Evolutionary conservation across 1,140 invertebrate genomes (phyloP).

Genomic region (Latrodectus geometricus): DNA sequence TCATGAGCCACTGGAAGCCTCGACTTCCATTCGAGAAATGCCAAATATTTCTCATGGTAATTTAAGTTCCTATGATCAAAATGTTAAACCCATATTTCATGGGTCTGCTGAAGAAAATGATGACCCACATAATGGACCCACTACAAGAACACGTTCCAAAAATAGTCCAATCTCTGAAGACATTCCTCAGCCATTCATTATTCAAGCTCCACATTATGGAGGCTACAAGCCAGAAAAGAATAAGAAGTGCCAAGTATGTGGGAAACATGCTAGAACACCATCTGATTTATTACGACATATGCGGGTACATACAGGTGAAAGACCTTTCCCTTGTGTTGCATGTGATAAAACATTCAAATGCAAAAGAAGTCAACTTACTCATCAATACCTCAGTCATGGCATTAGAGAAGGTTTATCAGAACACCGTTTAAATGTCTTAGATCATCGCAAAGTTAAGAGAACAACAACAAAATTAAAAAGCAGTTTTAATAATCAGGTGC

Average conservation of each 20-base stretch:
- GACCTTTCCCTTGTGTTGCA: constrained; percentile 74
- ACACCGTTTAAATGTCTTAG: constrained; percentile 40
- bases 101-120: not conserved
- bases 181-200: constrained; percentile 43
- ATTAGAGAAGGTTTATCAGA: constrained; percentile 53
- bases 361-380: constrained; percentile 56
- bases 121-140: constrained; percentile 2
- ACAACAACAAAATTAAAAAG: constrained; percentile 25
- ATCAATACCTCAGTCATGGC: constrained; percentile 55
- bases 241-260: constrained; percentile 72
- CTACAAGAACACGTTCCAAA: constrained; percentile 38
- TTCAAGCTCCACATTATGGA: constrained; percentile 38
- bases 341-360: constrained; percentile 60
- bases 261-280: constrained; percentile 74
- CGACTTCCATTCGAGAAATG: constrained; percentile 10
- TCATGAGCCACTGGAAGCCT: constrained; percentile 9
- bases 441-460: constrained; percentile 37
- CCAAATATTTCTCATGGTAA: constrained; percentile 16
- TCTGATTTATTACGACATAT: constrained; percentile 76
- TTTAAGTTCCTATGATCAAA: constrained; percentile 50
- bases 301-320: constrained; percentile 84
- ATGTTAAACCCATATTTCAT: not conserved
- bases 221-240: constrained; percentile 47
- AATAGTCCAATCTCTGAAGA: constrained; percentile 17
- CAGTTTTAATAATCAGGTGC: constrained; percentile 29